Conservation (phyloP, 2,888 invertebrate genomes). For the Ophion ventricosus region DNA sequence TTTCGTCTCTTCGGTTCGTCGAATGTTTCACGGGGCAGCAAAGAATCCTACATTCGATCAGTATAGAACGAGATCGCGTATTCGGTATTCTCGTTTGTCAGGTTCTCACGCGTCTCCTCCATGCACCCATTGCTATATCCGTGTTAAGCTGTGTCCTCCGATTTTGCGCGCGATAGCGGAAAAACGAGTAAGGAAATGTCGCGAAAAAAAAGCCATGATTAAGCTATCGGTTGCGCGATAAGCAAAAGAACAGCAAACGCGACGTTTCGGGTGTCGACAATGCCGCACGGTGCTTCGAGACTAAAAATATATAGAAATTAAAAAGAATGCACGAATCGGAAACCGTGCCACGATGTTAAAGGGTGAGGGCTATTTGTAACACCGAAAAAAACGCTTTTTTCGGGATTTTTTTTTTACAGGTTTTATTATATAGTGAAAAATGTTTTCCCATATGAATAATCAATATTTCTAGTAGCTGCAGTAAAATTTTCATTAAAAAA, state of each 20-base stretch:
- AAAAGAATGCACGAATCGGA: not conserved
- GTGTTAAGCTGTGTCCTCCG: not conserved
- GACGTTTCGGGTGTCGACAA: not conserved
- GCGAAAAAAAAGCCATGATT: not conserved
- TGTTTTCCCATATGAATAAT: no score
- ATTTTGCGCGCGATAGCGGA: not conserved
- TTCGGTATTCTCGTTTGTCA: not conserved
- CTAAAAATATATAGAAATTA: not conserved
- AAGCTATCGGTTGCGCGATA: constrained; percentile 7
- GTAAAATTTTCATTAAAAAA: no score
- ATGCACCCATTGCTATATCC: not conserved
- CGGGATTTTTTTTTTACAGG: no score
- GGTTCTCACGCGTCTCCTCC: not conserved
- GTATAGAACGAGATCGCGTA: not conserved
- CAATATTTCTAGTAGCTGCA: no score
- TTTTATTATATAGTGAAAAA: no score
- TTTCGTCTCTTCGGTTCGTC: not conserved
- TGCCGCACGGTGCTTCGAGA: not conserved
- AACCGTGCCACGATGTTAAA: not conserved
- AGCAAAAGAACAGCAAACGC: not conserved
- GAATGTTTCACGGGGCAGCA: not conserved
- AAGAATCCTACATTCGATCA: not conserved
- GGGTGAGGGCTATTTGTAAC: no score
- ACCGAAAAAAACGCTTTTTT: no score
- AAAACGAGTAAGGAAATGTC: not conserved